A percentile compares a stretch with the other conserved stretches of the same genome.
phyloP scores from a whole-genome alignment of 2,888 invertebrate genomes.

The Ochropacha duplaris region DNA sequence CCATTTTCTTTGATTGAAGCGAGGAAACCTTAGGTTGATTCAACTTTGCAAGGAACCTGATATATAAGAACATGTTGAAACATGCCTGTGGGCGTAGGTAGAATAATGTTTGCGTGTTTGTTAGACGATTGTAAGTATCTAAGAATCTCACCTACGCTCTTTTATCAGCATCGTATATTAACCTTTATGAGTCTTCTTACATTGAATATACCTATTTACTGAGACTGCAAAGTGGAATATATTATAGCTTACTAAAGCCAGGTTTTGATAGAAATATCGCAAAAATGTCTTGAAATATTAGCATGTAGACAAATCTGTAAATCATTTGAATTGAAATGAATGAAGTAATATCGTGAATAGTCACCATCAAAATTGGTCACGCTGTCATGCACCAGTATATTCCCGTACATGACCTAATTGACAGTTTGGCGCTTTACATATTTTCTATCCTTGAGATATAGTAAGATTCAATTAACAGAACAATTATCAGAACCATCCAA shows the following conservation, averaged over 20 bases:
- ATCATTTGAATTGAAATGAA: background rate
- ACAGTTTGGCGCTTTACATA: too few species aligned
- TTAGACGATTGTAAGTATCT: slow-evolving; percentile 21
- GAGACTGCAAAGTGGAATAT: background rate
- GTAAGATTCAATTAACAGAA: too few species aligned
- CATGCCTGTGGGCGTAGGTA: slow-evolving; percentile 25
- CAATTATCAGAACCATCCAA: too few species aligned
- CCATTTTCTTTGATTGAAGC: background rate
- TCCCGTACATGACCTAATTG: too few species aligned
- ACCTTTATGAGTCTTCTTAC: background rate
- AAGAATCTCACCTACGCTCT: slow-evolving; percentile 24
- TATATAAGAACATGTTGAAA: slow-evolving; percentile 16
- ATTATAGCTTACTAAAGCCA: background rate
- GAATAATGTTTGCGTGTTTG: slow-evolving; percentile 25
- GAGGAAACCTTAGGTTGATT: background rate
- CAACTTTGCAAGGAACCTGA: background rate
- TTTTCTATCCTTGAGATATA: too few species aligned
- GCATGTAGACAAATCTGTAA: background rate
- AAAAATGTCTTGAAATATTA: background rate
- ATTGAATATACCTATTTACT: background rate
- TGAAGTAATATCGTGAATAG: too few species aligned
- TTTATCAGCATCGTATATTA: slow-evolving; percentile 5
- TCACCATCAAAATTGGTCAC: too few species aligned
- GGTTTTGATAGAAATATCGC: background rate
- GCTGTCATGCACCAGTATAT: too few species aligned